These are phyloP conservation scores for Halocaridina rubra DNA, from an alignment of 2,888 invertebrate genomes.

Conservation along the genomic window DNA sequence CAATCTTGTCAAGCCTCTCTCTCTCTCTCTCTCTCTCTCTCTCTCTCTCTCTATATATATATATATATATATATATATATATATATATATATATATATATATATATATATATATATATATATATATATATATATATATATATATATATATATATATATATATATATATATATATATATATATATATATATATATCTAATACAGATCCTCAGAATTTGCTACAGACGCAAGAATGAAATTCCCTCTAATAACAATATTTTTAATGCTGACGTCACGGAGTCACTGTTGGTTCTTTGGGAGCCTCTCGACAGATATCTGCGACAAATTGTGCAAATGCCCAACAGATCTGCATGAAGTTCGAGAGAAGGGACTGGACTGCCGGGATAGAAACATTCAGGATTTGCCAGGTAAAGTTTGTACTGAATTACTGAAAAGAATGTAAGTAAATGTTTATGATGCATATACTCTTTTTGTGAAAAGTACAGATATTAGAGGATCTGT, in stretches of 20 bases:
- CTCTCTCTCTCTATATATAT: no score
- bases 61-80: not conserved
- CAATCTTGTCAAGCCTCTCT: not conserved
- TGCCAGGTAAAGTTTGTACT: conserved; percentile 1
- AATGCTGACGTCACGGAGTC: not conserved
- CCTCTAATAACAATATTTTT: no score
- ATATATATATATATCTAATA: not conserved
- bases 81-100: conserved; percentile 17
- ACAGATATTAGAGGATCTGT: no score
- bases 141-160: not conserved
- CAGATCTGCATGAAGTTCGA: not conserved
- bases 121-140: not conserved
- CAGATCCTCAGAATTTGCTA: not conserved
- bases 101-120: not conserved
- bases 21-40: no score
- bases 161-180: not conserved
- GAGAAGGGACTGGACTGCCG: not conserved
- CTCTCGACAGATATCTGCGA: not conserved
- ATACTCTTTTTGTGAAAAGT: no score
- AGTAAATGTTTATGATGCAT: no score
- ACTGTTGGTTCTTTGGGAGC: not conserved
- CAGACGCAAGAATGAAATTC: no score
- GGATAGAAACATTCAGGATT: not conserved
- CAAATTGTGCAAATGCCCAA: not conserved
- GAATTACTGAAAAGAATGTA: no score